These are phyloP conservation scores for Menidia beryllina DNA, from an alignment of 2,113 vertebrate species.

Conservation along the genomic window DNA sequence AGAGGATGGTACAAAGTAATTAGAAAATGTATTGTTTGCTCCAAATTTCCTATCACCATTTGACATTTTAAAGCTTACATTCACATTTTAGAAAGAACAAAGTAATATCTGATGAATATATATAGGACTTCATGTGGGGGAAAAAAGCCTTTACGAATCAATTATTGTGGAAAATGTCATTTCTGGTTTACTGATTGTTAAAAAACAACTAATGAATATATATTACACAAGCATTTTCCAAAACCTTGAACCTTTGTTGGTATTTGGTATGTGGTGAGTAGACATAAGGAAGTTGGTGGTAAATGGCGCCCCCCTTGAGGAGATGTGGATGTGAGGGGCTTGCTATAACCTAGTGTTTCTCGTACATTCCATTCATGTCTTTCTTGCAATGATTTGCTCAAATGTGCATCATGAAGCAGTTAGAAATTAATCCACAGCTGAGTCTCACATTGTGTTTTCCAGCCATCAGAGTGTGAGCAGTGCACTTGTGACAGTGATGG, in stretches of 20 bases:
- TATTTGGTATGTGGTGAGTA: constrained; percentile 3
- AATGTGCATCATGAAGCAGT: background rate
- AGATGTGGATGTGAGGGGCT: background rate
- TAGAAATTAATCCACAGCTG: background rate
- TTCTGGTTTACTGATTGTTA: too few species aligned
- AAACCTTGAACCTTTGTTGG: background rate
- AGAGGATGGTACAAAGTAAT: background rate
- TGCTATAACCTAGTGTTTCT: background rate
- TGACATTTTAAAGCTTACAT: background rate
- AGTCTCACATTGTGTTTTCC: constrained; percentile 27
- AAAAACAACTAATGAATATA: too few species aligned
- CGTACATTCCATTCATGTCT: background rate
- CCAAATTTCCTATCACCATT: background rate
- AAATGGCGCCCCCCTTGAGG: constrained; percentile 64
- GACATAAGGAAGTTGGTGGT: constrained; percentile 27
- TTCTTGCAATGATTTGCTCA: background rate
- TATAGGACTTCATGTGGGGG: too few species aligned
- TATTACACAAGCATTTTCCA: too few species aligned
- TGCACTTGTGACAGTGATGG: constrained; percentile 86
- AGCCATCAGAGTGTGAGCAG: constrained; percentile 88
- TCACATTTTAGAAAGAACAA: too few species aligned
- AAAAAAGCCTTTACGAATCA: too few species aligned
- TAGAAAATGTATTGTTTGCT: background rate
- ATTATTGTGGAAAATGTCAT: too few species aligned
- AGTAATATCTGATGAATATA: too few species aligned